Evolutionary conservation across 2,113 vertebrate genomes (phyloP).

Genomic region (Amazona guildingii): DNA sequence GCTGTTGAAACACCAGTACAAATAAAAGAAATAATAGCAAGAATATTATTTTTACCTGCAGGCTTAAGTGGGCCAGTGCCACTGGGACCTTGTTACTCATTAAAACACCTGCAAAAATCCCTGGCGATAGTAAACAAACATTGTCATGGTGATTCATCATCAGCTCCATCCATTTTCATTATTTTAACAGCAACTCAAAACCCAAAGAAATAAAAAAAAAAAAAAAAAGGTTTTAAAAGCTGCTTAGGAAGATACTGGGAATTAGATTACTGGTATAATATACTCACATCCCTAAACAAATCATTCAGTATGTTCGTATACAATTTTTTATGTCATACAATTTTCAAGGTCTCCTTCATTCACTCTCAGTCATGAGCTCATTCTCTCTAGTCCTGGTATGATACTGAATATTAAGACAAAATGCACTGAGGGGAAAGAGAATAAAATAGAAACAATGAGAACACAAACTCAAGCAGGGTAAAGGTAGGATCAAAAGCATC

Average conservation of each 20-base stretch:
- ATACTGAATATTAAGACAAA: background rate
- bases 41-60: background rate
- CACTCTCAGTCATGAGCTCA: background rate
- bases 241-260: background rate
- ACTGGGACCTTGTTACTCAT: background rate
- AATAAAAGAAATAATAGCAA: background rate
- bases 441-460: background rate
- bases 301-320: background rate
- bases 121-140: background rate
- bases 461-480: background rate
- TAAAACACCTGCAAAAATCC: background rate
- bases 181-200: conserved; percentile 9
- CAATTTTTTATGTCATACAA: background rate
- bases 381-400: background rate
- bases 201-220: background rate
- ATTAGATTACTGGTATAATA: background rate
- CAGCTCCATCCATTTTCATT: background rate
- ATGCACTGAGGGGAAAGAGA: background rate
- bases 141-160: background rate
- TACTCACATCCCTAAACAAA: background rate
- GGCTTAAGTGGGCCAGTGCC: conserved; percentile 31
- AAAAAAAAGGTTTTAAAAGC: background rate
- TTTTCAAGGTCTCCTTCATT: background rate
- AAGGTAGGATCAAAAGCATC: background rate
- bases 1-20: background rate